Percentiles rank a stretch among this genome's conserved stretches.
Evolutionary conservation across 2,113 vertebrate species (phyloP).

Genomic region (Tyto alba): DNA sequence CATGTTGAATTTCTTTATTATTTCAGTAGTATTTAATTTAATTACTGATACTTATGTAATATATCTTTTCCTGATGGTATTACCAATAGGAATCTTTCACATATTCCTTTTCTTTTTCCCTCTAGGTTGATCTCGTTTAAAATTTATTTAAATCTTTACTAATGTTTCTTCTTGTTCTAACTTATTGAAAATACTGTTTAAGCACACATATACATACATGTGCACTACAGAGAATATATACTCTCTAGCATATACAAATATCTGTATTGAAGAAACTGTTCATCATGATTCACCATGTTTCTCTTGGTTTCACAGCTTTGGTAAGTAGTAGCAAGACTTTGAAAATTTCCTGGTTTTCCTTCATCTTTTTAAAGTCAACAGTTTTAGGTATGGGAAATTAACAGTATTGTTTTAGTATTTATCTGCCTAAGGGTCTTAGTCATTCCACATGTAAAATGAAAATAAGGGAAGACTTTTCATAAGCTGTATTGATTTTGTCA

Average conservation of each 20-base stretch:
- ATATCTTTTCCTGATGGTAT: background rate
- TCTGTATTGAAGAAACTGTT: background rate
- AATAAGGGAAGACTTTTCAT: background rate
- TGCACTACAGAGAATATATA: background rate
- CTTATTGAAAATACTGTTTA: background rate
- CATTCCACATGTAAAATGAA: background rate
- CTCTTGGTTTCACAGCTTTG: background rate
- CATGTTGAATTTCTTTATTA: background rate
- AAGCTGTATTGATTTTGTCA: background rate
- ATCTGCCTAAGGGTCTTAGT: background rate
- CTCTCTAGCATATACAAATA: background rate
- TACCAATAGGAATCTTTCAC: background rate
- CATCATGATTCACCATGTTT: background rate
- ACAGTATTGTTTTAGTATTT: background rate
- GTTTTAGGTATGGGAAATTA: background rate
- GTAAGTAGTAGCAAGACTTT: background rate
- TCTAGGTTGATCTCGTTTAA: background rate
- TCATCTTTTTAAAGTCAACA: background rate
- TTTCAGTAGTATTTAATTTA: background rate
- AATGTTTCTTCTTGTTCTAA: background rate
- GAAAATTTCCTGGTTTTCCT: background rate
- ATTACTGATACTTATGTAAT: background rate
- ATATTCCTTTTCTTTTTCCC: background rate
- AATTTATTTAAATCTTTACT: background rate
- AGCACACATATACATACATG: background rate